Conservation (phyloP, 2,888 invertebrate genomes). For the Ommatoiulus sabulosus region DNA sequence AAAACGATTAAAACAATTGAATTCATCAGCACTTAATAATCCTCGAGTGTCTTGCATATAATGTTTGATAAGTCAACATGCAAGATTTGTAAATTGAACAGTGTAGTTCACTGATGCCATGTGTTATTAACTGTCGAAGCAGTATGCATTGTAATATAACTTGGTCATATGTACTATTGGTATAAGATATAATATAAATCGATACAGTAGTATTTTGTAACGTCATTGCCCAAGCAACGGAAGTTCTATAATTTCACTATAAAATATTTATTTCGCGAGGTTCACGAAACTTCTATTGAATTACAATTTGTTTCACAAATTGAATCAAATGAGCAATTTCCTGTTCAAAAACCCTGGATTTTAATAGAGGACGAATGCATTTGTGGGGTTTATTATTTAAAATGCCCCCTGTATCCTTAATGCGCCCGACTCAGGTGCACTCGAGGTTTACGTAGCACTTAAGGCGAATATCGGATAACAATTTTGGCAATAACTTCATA, state of each 20-base stretch:
- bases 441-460: neutral
- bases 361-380: neutral
- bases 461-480: constrained; percentile 24
- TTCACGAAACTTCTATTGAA: neutral
- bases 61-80: too few relatives aligned
- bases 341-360: neutral
- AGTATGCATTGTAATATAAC: too few relatives aligned
- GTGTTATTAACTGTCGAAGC: too few relatives aligned
- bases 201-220: too few relatives aligned
- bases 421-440: constrained; percentile 2
- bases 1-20: too few relatives aligned
- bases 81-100: too few relatives aligned
- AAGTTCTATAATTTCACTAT: neutral
- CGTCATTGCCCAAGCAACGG: neutral
- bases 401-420: neutral
- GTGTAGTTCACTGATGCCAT: too few relatives aligned
- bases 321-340: neutral
- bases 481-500: neutral
- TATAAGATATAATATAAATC: too few relatives aligned
- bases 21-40: too few relatives aligned
- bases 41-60: too few relatives aligned
- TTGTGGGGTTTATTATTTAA: neutral
- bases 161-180: too few relatives aligned
- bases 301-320: neutral
- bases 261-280: neutral